Evolutionary conservation across 2,888 invertebrate species (phyloP).

Genomic region (Steinernema hermaphroditum): DNA sequence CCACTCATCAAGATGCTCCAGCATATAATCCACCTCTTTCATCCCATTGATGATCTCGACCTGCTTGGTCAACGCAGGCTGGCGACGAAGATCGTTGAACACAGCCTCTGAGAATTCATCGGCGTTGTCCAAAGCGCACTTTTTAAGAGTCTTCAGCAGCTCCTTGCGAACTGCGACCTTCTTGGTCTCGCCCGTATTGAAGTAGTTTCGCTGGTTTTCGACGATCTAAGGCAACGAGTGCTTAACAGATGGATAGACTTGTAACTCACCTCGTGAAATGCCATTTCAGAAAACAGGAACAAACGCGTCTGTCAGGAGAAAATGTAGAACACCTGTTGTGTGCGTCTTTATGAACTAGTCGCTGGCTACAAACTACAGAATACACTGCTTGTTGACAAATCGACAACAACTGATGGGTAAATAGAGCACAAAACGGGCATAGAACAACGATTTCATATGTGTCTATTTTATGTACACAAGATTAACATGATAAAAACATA

Average conservation of each 20-base stretch:
- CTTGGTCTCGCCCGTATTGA: conserved; percentile 46
- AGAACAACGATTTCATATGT: no score
- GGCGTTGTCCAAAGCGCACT: conserved; percentile 49
- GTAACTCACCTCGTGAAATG: not conserved
- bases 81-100: conserved; percentile 55
- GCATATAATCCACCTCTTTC: conserved; percentile 54
- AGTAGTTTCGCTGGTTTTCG: conserved; percentile 50
- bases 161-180: conserved; percentile 36
- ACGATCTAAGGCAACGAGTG: conserved; percentile 38
- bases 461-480: no score
- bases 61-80: not conserved
- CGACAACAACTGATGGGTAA: no score
- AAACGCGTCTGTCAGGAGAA: no score
- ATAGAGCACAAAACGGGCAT: no score
- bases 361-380: no score
- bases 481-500: no score
- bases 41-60: conserved; percentile 50
- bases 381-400: no score
- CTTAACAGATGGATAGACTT: no score
- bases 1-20: conserved; percentile 53
- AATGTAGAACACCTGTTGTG: no score
- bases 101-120: conserved; percentile 54
- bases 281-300: no score
- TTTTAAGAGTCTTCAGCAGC: conserved; percentile 47
- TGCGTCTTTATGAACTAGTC: no score